Evolutionary conservation across 2,888 invertebrate genomes (phyloP).

Genomic region (Cephalotes varians): DNA sequence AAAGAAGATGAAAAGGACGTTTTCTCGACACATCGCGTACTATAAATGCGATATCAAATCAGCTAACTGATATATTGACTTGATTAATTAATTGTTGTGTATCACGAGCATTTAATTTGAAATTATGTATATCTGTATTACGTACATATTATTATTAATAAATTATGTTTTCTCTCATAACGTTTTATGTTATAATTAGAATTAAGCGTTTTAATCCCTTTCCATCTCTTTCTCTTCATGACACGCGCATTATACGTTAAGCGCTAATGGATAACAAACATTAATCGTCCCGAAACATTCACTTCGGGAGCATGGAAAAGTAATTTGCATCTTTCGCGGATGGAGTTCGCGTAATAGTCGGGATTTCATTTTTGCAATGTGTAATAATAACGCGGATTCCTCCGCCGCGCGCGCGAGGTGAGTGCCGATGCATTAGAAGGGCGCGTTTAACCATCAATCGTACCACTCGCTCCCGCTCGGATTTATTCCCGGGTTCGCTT

Average conservation of each 20-base stretch:
- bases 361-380: conserved; percentile 18
- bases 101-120: background rate
- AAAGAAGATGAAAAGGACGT: background rate
- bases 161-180: background rate
- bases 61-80: background rate
- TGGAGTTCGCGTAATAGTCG: background rate
- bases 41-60: too few species aligned
- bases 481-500: conserved; percentile 41
- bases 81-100: background rate
- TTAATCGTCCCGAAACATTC: background rate
- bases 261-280: background rate
- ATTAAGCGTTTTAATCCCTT: background rate
- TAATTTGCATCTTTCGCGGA: conserved; percentile 35
- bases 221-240: background rate
- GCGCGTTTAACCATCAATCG: conserved; percentile 51
- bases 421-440: conserved; percentile 50
- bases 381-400: conserved; percentile 41
- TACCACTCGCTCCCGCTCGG: conserved; percentile 46
- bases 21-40: too few species aligned
- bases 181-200: background rate
- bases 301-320: background rate
- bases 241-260: background rate
- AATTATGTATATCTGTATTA: background rate
- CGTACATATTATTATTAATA: too few species aligned
- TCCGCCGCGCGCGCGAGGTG: conserved; percentile 15